Evolutionary conservation across 2,888 invertebrate genomes (phyloP).

Genomic region (Amblyjoppa proteus): DNA sequence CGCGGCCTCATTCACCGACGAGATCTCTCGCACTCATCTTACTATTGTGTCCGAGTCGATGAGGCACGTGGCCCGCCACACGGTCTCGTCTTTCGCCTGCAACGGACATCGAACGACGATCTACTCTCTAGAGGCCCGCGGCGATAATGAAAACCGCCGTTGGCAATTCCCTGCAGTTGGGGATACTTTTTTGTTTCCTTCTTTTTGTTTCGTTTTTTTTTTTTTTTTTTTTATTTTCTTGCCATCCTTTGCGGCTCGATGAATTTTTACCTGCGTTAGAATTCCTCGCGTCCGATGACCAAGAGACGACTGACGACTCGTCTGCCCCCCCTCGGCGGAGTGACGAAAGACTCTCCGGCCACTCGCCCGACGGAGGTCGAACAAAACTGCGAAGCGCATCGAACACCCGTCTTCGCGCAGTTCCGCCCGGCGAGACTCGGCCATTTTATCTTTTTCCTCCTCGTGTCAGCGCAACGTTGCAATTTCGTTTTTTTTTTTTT

Average conservation of each 20-base stretch:
- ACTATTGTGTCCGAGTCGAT: not conserved
- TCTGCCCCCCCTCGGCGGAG: not conserved
- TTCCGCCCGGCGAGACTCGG: slow-evolving; percentile 7
- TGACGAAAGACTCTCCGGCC: not conserved
- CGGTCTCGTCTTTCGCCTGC: not conserved
- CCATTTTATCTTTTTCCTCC: slow-evolving; percentile 15
- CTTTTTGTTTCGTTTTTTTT: too few species aligned
- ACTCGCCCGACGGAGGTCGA: not conserved
- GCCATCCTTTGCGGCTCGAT: too few species aligned
- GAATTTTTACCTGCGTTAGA: too few species aligned
- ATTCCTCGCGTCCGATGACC: too few species aligned
- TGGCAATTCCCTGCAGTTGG: too few species aligned
- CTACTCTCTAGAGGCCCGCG: too few species aligned
- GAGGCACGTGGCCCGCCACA: not conserved
- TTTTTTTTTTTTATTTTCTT: too few species aligned
- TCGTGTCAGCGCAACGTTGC: slow-evolving; percentile 57
- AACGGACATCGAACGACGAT: slow-evolving; percentile 17
- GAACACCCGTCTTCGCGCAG: slow-evolving; percentile 15
- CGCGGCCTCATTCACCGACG: slow-evolving; percentile 44
- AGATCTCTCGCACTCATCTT: slow-evolving; percentile 30
- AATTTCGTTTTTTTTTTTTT: slow-evolving; percentile 22
- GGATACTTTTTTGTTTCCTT: too few species aligned
- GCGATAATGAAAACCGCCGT: too few species aligned
- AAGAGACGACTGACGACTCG: not conserved
- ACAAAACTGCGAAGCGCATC: slow-evolving; percentile 20